Evolutionary conservation across 2,888 invertebrate genomes (phyloP).

Genomic region (Limnephilus marmoratus): DNA sequence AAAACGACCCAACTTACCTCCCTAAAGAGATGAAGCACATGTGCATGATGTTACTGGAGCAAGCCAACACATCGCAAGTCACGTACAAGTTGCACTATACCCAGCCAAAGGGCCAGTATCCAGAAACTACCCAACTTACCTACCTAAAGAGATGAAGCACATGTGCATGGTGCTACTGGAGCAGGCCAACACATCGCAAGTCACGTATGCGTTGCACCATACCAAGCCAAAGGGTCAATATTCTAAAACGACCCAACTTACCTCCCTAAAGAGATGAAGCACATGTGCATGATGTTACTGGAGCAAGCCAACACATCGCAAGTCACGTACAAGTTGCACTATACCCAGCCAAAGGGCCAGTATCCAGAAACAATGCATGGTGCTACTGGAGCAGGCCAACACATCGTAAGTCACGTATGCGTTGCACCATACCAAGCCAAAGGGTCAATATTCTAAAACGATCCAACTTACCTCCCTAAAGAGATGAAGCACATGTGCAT

Average conservation of each 20-base stretch:
- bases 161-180: conserved; percentile 91
- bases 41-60: conserved; percentile 91
- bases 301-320: conserved; percentile 97
- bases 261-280: conserved; percentile 91
- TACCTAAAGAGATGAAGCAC: conserved; percentile 91
- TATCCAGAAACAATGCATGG: conserved; percentile 78
- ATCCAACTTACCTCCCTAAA: conserved; percentile 82
- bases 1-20: conserved; percentile 75
- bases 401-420: conserved; percentile 97
- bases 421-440: conserved; percentile 94
- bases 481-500: too few relatives aligned
- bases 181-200: too few relatives aligned
- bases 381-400: conserved; percentile 93
- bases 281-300: conserved; percentile 88
- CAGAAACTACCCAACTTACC: conserved; percentile 73
- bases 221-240: conserved; percentile 76
- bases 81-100: conserved; percentile 78
- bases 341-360: not conserved
- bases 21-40: conserved; percentile 75
- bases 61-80: conserved; percentile 95
- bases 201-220: conserved; percentile 80
- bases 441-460: conserved; percentile 86
- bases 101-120: conserved; percentile 82
- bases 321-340: conserved; percentile 82
- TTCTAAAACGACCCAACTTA: conserved; percentile 70